A percentile compares a stretch with the other conserved stretches of the same genome.
These are phyloP conservation scores for Cheilosia urbana DNA, from an alignment of 2,888 invertebrate species.

Conservation along the genomic window DNA sequence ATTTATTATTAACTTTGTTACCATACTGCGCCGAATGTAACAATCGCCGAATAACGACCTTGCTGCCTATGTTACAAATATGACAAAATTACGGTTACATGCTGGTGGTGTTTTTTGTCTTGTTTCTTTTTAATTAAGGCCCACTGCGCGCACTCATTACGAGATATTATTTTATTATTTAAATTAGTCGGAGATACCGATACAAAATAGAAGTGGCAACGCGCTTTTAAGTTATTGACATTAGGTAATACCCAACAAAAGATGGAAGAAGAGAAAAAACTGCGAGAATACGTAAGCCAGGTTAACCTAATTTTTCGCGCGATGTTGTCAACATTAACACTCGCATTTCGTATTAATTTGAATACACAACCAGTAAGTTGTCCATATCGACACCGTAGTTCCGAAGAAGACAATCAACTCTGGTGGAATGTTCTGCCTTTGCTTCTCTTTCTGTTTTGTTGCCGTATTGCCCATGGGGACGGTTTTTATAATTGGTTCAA, in stretches of 20 bases:
- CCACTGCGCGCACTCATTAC: conserved; percentile 12
- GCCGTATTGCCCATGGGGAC: background rate
- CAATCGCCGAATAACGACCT: conserved; percentile 46
- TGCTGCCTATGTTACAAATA: conserved; percentile 22
- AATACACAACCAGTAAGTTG: conserved; percentile 51
- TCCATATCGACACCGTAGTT: conserved; percentile 12
- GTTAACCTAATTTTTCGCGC: conserved; percentile 63
- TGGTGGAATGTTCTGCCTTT: conserved; percentile 24
- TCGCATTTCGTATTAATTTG: conserved; percentile 47
- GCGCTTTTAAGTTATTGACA: conserved; percentile 33
- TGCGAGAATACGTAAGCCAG: conserved; percentile 56
- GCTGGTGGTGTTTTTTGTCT: background rate
- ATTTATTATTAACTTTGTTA: background rate
- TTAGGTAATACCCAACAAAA: conserved; percentile 34
- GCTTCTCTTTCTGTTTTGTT: background rate
- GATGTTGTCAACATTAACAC: conserved; percentile 27
- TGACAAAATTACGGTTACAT: conserved; percentile 49
- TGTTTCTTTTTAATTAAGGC: conserved; percentile 39
- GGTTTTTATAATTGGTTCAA: conserved; percentile 47
- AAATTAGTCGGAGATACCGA: conserved; percentile 31
- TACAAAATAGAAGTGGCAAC: conserved; percentile 11
- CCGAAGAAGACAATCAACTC: conserved; percentile 45
- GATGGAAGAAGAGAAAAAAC: conserved; percentile 4
- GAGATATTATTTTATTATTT: conserved; percentile 52
- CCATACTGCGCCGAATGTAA: conserved; percentile 14